Base-by-base conservation (phyloP, 2,797 vertebrate genomes). In the Selene dorsalis region DNA sequence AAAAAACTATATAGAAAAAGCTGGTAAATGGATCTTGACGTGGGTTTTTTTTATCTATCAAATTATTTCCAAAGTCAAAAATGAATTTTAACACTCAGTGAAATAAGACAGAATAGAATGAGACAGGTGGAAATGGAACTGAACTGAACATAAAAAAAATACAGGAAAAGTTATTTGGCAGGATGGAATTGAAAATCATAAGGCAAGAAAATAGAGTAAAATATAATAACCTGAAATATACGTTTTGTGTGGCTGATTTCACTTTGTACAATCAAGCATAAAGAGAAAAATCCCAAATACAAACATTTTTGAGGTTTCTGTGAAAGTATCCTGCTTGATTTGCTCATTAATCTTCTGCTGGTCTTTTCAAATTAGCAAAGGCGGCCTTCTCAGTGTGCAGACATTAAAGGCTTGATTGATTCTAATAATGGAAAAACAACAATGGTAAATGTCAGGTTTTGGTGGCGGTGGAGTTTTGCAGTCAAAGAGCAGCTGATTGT, bases 351-450 rank as follows among this genome's bases (percentile, higher is more conserved):
- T 22, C 20, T 22, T 47, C 14, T 32, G n/a, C 35, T 17, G 24
- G 20, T 53, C 32, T 20, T 62, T 63, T 53, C 20, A 53, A 43
- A 56, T 26, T 2, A 48, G 41, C 6, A 4, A 20, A 8, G 24
- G 6, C 3, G 9, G 26, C 2, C 47, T 28, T n/a, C 5, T 14
- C n/a, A 28, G 28, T 24, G 47, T 13, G 47, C 45, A 35, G 26
- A 28, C 17, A 47, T 64, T 64, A 53, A 58, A 20, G 14, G 64
- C n/a, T 39, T 26, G 32, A 67, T 39, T 55, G 22, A 55, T 55
- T 55, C 14, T 28, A 55, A 67, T 39, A 26, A 66, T 53, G 32
- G 53, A 52, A 66, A 67, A 66, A 67, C 22, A 55, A 39, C 32
- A 41, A 26, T 11, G 50, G 9, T 41, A 67, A 39, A 67, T 67